Conservation (phyloP, 2,797 vertebrate genomes). For the Dendrocincla fuliginosa region DNA sequence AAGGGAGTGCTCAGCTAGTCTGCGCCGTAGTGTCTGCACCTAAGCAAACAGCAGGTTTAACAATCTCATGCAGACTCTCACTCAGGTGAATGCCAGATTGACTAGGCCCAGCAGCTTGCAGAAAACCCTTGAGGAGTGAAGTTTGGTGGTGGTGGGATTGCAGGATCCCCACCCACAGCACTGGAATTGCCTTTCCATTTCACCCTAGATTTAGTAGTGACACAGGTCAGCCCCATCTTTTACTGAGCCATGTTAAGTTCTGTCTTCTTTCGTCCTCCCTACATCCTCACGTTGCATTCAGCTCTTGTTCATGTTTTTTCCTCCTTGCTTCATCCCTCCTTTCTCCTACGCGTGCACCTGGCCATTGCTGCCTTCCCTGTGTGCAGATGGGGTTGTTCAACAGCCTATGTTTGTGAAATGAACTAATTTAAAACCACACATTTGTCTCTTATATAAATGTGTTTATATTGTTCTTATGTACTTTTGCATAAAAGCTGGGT, state of each 20-base stretch:
- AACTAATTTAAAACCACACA: neutral
- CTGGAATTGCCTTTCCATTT: neutral
- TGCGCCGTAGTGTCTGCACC: neutral
- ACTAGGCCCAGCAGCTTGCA: neutral
- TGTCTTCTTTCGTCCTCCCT: neutral
- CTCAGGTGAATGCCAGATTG: neutral
- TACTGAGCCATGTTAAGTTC: rapidly evolving
- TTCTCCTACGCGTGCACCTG: rapidly evolving
- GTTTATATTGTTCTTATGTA: neutral
- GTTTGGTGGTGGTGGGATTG: neutral
- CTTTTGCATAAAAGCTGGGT: neutral
- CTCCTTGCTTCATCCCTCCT: neutral
- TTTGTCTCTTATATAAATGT: neutral
- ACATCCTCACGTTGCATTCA: neutral
- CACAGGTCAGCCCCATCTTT: neutral
- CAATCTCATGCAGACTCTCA: neutral
- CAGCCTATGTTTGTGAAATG: neutral
- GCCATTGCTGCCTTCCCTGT: neutral
- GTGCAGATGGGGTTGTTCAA: neutral
- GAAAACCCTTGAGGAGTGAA: neutral
- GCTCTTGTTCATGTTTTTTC: neutral
- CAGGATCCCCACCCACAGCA: neutral
- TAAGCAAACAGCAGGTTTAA: neutral
- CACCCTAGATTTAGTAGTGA: neutral
- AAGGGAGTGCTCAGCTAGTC: neutral